phyloP scores from a whole-genome alignment of 2,113 vertebrate species.

The Aldabrachelys gigantea region DNA sequence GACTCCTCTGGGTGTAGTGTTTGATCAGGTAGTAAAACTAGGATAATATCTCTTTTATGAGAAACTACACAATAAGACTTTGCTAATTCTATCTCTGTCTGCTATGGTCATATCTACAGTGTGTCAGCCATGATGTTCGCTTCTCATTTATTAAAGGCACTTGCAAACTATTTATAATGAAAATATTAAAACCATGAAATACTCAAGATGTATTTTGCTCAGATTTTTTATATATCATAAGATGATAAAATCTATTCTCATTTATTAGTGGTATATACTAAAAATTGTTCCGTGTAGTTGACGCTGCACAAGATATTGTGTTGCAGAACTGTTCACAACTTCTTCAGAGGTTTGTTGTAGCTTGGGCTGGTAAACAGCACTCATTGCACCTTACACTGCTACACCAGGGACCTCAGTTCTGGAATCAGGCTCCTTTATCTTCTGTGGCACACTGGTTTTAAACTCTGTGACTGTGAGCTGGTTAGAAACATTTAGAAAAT shows the following conservation, averaged over 20 bases:
- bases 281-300: slow-evolving; percentile 28
- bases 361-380: neutral
- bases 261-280: neutral
- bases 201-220: slow-evolving; percentile 58
- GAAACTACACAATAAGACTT: slow-evolving; percentile 59
- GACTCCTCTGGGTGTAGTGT: slow-evolving; percentile 58
- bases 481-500: neutral
- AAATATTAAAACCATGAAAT: slow-evolving; percentile 63
- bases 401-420: neutral
- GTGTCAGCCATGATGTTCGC: slow-evolving; percentile 64
- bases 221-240: slow-evolving; percentile 29
- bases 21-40: slow-evolving; percentile 64
- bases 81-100: slow-evolving; percentile 63
- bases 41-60: slow-evolving; percentile 61
- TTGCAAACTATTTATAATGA: slow-evolving; percentile 60
- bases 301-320: neutral
- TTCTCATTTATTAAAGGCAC: slow-evolving; percentile 60
- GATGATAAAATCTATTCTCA: slow-evolving; percentile 29
- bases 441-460: neutral
- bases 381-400: neutral
- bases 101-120: slow-evolving; percentile 61
- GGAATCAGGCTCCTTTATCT: neutral
- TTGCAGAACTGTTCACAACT: neutral
- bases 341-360: neutral
- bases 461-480: neutral